phyloP scores from a whole-genome alignment of 2,113 vertebrate species.

The Narcine bancroftii region DNA sequence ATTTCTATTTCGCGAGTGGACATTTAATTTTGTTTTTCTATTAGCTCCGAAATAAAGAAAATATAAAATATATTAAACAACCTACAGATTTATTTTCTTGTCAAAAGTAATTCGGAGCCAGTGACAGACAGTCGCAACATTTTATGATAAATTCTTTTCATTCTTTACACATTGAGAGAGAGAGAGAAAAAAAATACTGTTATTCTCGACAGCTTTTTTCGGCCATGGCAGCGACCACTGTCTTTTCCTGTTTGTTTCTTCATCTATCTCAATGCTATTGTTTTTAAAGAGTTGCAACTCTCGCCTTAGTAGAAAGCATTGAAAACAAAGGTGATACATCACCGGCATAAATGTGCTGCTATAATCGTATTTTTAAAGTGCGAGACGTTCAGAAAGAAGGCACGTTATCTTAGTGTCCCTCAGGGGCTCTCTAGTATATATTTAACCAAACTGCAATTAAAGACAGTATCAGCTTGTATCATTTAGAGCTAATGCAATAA shows the following conservation, averaged over 20 bases:
- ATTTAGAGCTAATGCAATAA: constrained; percentile 99
- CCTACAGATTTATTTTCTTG: constrained; percentile 98
- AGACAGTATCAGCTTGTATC: constrained; percentile 98
- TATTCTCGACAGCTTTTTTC: constrained; percentile 89
- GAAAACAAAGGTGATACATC: constrained; percentile 95
- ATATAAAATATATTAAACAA: constrained; percentile 99
- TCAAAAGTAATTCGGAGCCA: constrained; percentile 89
- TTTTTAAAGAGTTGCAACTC: constrained; percentile 92
- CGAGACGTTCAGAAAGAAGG: constrained; percentile 71
- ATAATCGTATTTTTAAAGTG: constrained; percentile 99
- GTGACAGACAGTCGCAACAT: constrained; percentile 93
- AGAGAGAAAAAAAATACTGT: constrained; percentile 74
- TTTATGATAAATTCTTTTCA: constrained; percentile 92
- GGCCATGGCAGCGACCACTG: constrained; percentile 65
- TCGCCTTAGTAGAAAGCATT: constrained; percentile 89
- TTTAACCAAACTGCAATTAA: constrained; percentile 99
- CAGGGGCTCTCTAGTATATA: constrained; percentile 80
- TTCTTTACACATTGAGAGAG: constrained; percentile 79
- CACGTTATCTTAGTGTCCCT: constrained; percentile 74
- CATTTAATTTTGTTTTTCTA: constrained; percentile 99
- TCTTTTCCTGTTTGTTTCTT: constrained; percentile 85
- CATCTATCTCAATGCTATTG: constrained; percentile 98
- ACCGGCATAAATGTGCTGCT: constrained; percentile 83
- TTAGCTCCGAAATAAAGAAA: constrained; percentile 99
- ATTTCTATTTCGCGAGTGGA: constrained; percentile 97